Conservation (phyloP, 2,797 vertebrate genomes). For the Lates japonicus region DNA sequence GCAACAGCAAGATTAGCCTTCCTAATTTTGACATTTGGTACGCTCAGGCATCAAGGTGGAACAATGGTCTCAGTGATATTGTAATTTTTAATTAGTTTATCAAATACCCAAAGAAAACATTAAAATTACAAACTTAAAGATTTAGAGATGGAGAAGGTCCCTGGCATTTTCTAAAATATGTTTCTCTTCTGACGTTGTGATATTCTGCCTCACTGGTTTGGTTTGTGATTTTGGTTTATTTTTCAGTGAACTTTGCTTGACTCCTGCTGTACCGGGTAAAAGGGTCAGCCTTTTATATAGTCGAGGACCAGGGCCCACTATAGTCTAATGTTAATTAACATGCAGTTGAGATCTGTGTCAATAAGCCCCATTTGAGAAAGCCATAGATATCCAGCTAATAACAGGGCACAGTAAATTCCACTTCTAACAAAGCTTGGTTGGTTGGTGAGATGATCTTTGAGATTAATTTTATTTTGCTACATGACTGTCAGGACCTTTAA, state of each 20-base stretch:
- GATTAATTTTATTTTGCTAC: background rate
- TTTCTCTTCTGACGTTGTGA: constrained; percentile 44
- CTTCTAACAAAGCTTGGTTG: background rate
- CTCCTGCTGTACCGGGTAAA: constrained; percentile 10
- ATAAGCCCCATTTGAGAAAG: no score
- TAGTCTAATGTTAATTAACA: constrained; percentile 38
- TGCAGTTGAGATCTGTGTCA: no score
- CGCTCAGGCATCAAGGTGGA: constrained; percentile 1
- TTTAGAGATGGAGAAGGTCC: constrained; percentile 11
- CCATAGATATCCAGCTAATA: no score
- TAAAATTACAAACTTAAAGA: constrained; percentile 32
- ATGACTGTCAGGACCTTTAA: background rate
- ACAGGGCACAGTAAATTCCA: no score
- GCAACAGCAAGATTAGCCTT: background rate
- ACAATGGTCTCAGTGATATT: constrained; percentile 16
- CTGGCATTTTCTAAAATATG: constrained; percentile 31
- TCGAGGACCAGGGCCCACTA: constrained; percentile 13
- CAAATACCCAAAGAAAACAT: constrained; percentile 41
- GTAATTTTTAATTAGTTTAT: constrained; percentile 29
- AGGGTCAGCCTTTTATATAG: constrained; percentile 1
- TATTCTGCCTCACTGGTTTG: no score
- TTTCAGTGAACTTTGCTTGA: constrained; percentile 22
- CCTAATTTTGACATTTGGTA: background rate
- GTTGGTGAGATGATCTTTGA: background rate
- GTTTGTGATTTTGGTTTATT: constrained; percentile 34